Conservation (phyloP, 2,113 vertebrate genomes). For the Pantherophis guttatus region DNA sequence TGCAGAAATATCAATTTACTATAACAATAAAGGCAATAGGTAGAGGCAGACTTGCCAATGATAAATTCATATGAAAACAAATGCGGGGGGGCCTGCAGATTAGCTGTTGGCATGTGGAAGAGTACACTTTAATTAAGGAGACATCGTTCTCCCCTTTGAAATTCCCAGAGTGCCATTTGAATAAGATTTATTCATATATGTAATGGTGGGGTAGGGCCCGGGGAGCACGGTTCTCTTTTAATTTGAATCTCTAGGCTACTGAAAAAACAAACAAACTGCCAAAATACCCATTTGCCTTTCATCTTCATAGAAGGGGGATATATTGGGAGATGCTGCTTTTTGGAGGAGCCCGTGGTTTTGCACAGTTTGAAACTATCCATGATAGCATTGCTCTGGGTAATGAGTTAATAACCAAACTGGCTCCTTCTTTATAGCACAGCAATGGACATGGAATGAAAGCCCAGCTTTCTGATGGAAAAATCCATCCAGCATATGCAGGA, state of each 20-base stretch:
- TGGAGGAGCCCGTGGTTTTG: background rate
- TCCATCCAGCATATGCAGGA: background rate
- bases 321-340: background rate
- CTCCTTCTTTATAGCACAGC: background rate
- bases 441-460: background rate
- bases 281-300: background rate
- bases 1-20: conserved; percentile 14
- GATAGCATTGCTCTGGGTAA: background rate
- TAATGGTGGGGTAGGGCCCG: background rate
- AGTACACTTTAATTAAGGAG: conserved; percentile 24
- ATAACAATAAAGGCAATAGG: background rate
- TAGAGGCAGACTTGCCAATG: background rate
- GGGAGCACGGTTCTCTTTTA: background rate
- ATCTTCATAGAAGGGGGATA: background rate
- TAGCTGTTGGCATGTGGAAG: background rate
- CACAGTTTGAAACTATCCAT: background rate
- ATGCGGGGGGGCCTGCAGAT: background rate
- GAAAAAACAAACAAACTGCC: background rate
- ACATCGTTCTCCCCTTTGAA: background rate
- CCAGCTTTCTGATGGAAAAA: background rate
- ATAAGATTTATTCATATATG: background rate
- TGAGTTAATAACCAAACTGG: background rate
- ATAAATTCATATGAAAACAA: background rate
- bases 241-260: fast-evolving
- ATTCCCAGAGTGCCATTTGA: background rate